Base-by-base conservation (phyloP, 2,888 invertebrate species). In the Agapetus fuscipes region DNA sequence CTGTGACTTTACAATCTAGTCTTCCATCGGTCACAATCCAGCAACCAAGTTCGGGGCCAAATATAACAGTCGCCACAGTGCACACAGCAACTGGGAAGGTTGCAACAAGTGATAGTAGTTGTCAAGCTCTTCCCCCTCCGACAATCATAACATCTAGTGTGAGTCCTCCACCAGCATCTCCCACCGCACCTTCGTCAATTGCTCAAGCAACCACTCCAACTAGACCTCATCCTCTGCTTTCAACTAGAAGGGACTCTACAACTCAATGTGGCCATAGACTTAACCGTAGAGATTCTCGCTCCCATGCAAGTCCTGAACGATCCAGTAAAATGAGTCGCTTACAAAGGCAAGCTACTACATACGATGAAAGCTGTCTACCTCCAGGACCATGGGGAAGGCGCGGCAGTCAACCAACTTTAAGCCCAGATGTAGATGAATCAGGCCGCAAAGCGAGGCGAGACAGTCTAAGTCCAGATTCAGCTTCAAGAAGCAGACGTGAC, bases 401-500 rank as follows among this genome's bases (percentile, higher is more conserved):
- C 29, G 87, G 83, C 45, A 87, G 86, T 2, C 87, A 90, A 44
- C 85, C 85, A 3, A 88, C 89, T 2, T 78, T 80, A 1, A 86
- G 86, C 32, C 89, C 90, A 1, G 89, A 89, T 58, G 74, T 73
- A 38, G 80, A 81, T 46, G 79, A 80, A 53, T 57, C 63, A 41
- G 83, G 83, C 34, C 71, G 83, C 28, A 78, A 79, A 50, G 83
- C 85, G 0, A 71, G 89, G 13, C 72, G 89, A 30, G 91, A 91
- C 56, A 89, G 89, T 0, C 60, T 91, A n/a, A 89, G 88, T 47
- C 90, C 90, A 0, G 90, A 91, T 58, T 89, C 89, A 45, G 89
- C 90, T 3, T 83, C 84, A 2, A 62, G 83, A 36, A 70, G 78
- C 24, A 71, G 76, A 15, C 65, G 81, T 3, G 83, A 88, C 49